phyloP scores from a whole-genome alignment of 2,888 invertebrate species.

The Melanostoma scalare region DNA sequence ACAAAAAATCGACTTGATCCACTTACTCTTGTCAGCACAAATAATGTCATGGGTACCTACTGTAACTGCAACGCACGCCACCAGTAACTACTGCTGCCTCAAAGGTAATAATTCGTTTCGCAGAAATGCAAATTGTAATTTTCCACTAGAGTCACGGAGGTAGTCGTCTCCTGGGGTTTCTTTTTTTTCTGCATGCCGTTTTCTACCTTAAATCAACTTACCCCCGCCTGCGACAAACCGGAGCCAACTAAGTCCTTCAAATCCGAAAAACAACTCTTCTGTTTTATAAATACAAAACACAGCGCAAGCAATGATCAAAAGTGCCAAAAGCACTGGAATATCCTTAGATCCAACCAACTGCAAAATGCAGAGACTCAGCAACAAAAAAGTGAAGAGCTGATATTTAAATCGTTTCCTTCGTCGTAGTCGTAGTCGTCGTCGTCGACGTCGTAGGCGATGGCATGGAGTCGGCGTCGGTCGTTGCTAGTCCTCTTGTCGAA shows the following conservation, averaged over 20 bases:
- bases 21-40: slow-evolving; percentile 23
- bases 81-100: slow-evolving; percentile 25
- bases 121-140: slow-evolving; percentile 70
- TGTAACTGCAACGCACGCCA: not conserved
- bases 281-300: slow-evolving; percentile 26
- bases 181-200: slow-evolving; percentile 38
- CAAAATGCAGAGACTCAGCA: slow-evolving; percentile 42
- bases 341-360: slow-evolving; percentile 50
- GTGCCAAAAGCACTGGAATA: slow-evolving; percentile 32
- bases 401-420: slow-evolving; percentile 64
- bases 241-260: slow-evolving; percentile 45
- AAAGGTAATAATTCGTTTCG: slow-evolving; percentile 59
- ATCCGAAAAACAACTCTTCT: slow-evolving; percentile 51
- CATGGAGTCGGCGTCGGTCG: not conserved
- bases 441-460: slow-evolving; percentile 4
- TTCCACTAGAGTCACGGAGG: slow-evolving; percentile 50
- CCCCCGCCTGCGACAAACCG: slow-evolving; percentile 31
- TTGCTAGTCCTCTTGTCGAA: slow-evolving; percentile 63
- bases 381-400: slow-evolving; percentile 37
- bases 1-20: slow-evolving; percentile 13
- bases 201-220: slow-evolving; percentile 68
- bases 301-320: slow-evolving; percentile 53
- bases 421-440: slow-evolving; percentile 23
- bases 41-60: slow-evolving; percentile 37
- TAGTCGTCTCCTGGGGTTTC: slow-evolving; percentile 58